Evolutionary conservation across 92 coral and sea anemone genomes (phyloP).

Genomic region (Pocillopora meandrina): DNA sequence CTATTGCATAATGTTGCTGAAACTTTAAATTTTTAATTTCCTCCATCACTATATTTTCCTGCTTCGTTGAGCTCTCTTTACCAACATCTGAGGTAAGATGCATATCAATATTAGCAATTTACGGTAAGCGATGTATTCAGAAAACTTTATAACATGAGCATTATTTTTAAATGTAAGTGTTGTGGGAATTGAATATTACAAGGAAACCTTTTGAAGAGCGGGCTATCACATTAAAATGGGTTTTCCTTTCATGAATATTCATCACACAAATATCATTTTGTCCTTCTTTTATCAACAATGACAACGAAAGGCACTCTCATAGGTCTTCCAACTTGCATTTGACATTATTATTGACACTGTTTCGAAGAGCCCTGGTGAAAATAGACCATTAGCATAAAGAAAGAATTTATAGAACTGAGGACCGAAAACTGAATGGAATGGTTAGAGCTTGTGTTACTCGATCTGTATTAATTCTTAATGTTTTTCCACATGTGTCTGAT

Average conservation of each 20-base stretch:
- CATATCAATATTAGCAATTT: no score
- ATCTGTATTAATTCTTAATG: neutral
- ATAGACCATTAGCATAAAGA: no score
- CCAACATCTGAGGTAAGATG: no score
- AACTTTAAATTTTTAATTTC: neutral
- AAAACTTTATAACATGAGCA: neutral
- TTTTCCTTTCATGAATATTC: conserved; percentile 23
- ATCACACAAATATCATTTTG: conserved; percentile 9
- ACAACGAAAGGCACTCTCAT: conserved; percentile 13
- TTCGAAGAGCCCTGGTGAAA: neutral
- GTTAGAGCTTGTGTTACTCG: neutral
- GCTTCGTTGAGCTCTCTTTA: no score
- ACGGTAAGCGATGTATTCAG: no score
- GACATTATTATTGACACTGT: conserved; percentile 6
- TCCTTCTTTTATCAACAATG: conserved; percentile 16
- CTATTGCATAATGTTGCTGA: neutral
- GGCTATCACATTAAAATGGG: neutral
- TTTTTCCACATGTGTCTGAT: neutral
- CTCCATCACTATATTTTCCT: neutral
- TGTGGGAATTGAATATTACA: neutral
- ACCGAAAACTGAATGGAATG: no score
- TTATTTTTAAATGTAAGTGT: neutral
- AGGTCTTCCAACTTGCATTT: neutral
- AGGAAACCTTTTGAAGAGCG: neutral
- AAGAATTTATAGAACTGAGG: no score